These are phyloP conservation scores for Marasmarcha lunaedactyla DNA, from an alignment of 2,888 invertebrate species.

Conservation along the genomic window DNA sequence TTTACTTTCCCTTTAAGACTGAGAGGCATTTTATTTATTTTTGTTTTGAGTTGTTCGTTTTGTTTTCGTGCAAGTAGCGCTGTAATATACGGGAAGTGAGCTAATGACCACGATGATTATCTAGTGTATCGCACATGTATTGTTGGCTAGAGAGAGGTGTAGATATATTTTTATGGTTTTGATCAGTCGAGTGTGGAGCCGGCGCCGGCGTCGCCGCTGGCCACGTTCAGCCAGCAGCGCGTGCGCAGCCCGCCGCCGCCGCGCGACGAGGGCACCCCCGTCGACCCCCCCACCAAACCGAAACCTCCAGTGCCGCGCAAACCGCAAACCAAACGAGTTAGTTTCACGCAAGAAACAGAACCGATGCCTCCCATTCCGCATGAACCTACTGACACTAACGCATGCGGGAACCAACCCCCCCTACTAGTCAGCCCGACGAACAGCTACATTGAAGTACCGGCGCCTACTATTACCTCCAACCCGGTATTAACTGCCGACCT, in stretches of 20 bases:
- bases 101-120: constrained; percentile 15
- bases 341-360: constrained; percentile 46
- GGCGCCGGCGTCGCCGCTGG: constrained; percentile 47
- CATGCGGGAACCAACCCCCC: constrained; percentile 47
- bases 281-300: constrained; percentile 37
- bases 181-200: constrained; percentile 59
- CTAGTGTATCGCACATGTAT: constrained; percentile 20
- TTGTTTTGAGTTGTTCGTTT: constrained; percentile 11
- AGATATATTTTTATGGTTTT: constrained; percentile 39
- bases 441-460: constrained; percentile 36
- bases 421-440: constrained; percentile 49
- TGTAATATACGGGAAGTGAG: constrained; percentile 10
- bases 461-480: constrained; percentile 36
- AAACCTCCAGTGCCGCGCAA: constrained; percentile 62
- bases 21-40: constrained; percentile 13
- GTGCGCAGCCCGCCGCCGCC: constrained; percentile 29
- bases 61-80: constrained; percentile 60
- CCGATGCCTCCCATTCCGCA: constrained; percentile 29
- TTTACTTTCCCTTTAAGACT: no score
- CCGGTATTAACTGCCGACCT: constrained; percentile 50
- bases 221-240: constrained; percentile 46
- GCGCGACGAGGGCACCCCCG: constrained; percentile 27
- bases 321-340: constrained; percentile 63
- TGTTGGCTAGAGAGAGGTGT: background rate
- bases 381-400: constrained; percentile 50